Percentiles rank a stretch among this genome's conserved stretches.
phyloP scores from a whole-genome alignment of 2,888 invertebrate genomes.

The Lasius platythorax region DNA sequence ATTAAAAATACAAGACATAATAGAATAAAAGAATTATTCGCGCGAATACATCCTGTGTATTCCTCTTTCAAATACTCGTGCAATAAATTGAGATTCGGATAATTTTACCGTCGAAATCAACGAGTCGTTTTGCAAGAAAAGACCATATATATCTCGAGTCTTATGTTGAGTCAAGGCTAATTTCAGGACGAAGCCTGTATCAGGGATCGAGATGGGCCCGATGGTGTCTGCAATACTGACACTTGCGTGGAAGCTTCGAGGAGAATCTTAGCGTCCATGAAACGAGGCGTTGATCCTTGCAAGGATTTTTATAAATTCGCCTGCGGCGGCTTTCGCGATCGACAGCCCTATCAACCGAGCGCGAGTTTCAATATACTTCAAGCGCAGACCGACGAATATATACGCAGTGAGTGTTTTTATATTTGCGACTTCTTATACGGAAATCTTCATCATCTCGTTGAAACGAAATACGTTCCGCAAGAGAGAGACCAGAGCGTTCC shows the following conservation, averaged over 20 bases:
- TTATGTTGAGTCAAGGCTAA: not conserved
- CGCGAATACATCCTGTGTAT: not conserved
- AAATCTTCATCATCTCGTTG: not conserved
- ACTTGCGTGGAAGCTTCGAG: conserved; percentile 84
- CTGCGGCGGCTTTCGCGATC: conserved; percentile 84
- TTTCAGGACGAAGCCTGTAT: conserved; percentile 85
- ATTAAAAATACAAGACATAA: not conserved
- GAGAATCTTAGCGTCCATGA: conserved; percentile 83
- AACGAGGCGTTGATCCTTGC: conserved; percentile 85
- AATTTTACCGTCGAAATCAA: not conserved
- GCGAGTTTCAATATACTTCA: conserved; percentile 85
- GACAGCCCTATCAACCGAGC: conserved; percentile 79
- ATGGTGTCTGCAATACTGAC: conserved; percentile 82
- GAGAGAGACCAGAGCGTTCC: too few relatives aligned
- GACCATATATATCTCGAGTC: not conserved
- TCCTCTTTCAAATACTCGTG: not conserved
- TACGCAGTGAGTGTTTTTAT: conserved; percentile 84
- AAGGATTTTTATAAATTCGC: conserved; percentile 86
- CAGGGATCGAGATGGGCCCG: conserved; percentile 81
- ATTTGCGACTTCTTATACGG: conserved; percentile 40
- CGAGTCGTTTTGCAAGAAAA: not conserved
- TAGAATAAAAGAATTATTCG: not conserved
- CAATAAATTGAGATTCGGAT: not conserved
- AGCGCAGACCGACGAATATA: conserved; percentile 83
- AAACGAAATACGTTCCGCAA: too few relatives aligned